A percentile compares a stretch with the other conserved stretches of the same genome.
phyloP scores from a whole-genome alignment of 2,888 invertebrate genomes.

The Cryptops parisi region DNA sequence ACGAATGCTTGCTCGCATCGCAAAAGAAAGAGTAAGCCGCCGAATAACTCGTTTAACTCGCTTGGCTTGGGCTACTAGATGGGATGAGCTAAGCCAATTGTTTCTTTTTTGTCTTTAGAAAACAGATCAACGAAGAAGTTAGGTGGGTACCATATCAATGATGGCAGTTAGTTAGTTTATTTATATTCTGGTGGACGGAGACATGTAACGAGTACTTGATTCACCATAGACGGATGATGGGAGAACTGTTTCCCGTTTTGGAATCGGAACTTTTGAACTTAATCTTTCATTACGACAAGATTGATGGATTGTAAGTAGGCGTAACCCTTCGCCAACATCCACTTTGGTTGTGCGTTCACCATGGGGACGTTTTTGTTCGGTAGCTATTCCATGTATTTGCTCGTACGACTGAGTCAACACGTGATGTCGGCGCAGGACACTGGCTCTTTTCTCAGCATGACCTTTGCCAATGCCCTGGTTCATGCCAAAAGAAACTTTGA shows the following conservation, averaged over 20 bases:
- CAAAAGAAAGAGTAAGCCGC: constrained; percentile 20
- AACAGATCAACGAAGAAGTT: constrained; percentile 34
- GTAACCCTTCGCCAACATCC: constrained; percentile 7
- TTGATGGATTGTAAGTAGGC: constrained; percentile 72
- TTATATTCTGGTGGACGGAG: no score
- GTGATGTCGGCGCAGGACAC: constrained; percentile 78
- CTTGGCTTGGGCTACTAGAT: not conserved
- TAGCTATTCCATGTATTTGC: constrained; percentile 85
- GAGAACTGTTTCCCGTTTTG: constrained; percentile 70
- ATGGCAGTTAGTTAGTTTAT: no score
- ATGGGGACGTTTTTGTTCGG: constrained; percentile 27
- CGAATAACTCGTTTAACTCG: no score
- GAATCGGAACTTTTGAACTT: constrained; percentile 76
- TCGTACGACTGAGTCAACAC: constrained; percentile 82
- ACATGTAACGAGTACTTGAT: no score
- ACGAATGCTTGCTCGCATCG: constrained; percentile 19
- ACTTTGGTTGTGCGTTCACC: not conserved
- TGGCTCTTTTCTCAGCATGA: constrained; percentile 73
- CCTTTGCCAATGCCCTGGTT: constrained; percentile 69
- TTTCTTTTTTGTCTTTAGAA: constrained; percentile 21
- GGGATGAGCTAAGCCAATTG: not conserved
- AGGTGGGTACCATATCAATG: constrained; percentile 21
- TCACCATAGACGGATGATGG: constrained; percentile 49
- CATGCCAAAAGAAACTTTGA: constrained; percentile 84
- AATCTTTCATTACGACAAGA: constrained; percentile 68